phyloP scores from a whole-genome alignment of 2,888 invertebrate genomes.

The Troilus luridus region DNA sequence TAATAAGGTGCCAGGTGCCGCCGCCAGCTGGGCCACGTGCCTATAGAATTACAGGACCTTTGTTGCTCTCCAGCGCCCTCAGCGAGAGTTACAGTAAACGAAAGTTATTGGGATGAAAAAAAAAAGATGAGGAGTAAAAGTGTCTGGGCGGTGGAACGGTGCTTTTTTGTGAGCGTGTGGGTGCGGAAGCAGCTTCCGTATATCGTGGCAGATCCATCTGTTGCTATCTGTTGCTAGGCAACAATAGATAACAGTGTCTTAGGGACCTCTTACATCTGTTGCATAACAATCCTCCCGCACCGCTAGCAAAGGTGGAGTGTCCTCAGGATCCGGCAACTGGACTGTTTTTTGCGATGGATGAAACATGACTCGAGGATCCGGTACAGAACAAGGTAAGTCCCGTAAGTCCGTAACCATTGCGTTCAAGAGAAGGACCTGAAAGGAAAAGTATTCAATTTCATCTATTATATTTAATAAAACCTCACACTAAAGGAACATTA shows the following conservation, averaged over 20 bases:
- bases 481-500: neutral
- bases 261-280: slow-evolving; percentile 18
- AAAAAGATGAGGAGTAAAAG: slow-evolving; percentile 41
- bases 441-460: neutral
- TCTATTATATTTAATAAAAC: neutral
- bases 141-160: slow-evolving; percentile 24
- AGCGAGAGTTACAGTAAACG: slow-evolving; percentile 51
- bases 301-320: neutral
- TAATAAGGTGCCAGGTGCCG: slow-evolving; percentile 56
- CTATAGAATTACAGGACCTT: slow-evolving; percentile 53
- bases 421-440: neutral
- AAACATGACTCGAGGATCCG: neutral
- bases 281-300: slow-evolving; percentile 38
- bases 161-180: slow-evolving; percentile 29
- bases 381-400: neutral
- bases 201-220: slow-evolving; percentile 13
- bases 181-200: slow-evolving; percentile 56
- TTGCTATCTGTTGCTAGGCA: slow-evolving; percentile 18
- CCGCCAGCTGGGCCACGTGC: slow-evolving; percentile 53
- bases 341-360: neutral
- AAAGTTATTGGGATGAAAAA: slow-evolving; percentile 37
- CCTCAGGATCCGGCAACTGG: neutral
- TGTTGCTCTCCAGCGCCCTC: slow-evolving; percentile 45
- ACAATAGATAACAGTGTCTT: slow-evolving; percentile 37
- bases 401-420: neutral